These are phyloP conservation scores for Halesus radiatus DNA, from an alignment of 1,140 invertebrate genomes.

Conservation along the genomic window DNA sequence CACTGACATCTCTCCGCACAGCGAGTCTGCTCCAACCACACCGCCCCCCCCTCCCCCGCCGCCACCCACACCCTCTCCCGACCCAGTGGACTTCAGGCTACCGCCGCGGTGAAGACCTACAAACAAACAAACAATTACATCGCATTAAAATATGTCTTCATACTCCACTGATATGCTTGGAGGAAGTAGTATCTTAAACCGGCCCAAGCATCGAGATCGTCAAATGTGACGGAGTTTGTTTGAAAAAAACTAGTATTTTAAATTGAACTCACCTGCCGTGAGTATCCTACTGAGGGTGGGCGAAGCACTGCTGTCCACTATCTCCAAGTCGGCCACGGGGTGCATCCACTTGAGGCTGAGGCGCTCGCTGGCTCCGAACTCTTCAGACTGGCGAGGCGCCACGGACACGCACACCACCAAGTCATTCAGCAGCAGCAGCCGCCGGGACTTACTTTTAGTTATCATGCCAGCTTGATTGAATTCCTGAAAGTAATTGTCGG, in stretches of 20 bases:
- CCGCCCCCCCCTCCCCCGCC: slow-evolving; percentile 60
- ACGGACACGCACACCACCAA: slow-evolving; percentile 93
- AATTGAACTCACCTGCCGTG: slow-evolving; percentile 70
- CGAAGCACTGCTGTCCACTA: slow-evolving; percentile 83
- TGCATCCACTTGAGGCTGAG: slow-evolving; percentile 91
- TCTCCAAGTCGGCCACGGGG: slow-evolving; percentile 89
- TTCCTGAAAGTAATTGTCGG: slow-evolving; percentile 72
- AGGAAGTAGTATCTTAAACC: not conserved
- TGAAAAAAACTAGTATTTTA: no score
- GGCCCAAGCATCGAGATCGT: not conserved
- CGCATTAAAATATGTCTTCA: no score
- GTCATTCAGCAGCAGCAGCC: slow-evolving; percentile 90
- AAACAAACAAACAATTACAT: no score
- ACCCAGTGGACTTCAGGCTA: slow-evolving; percentile 80
- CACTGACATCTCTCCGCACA: slow-evolving; percentile 89
- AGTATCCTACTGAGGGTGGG: slow-evolving; percentile 83
- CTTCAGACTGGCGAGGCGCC: slow-evolving; percentile 77
- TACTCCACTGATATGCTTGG: no score
- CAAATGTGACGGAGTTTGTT: no score
- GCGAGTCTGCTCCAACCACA: slow-evolving; percentile 78
- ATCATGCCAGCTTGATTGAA: slow-evolving; percentile 89
- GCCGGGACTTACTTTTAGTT: slow-evolving; percentile 85
- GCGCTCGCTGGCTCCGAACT: slow-evolving; percentile 81
- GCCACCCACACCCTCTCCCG: slow-evolving; percentile 62
- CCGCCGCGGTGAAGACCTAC: slow-evolving; percentile 80